Base-by-base conservation (phyloP, 2,888 invertebrate species). In the Pristionchus japonicus region DNA sequence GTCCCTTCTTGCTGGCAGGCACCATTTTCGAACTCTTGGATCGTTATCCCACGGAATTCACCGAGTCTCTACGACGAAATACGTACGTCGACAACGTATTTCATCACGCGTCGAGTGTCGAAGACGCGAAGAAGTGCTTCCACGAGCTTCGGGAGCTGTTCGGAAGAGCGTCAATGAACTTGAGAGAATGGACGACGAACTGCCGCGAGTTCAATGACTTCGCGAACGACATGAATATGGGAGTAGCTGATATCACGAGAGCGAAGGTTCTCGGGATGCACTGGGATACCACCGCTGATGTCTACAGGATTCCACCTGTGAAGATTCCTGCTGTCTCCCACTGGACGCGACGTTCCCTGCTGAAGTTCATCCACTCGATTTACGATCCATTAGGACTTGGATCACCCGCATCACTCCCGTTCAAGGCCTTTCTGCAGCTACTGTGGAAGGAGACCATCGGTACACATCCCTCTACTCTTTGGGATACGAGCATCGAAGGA, bases 71-170 rank as follows among this genome's bases (percentile, higher is more conserved):
- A 1, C 23, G n/a, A 20, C 37, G 77, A 13, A 87, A 89, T 31
- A 23, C 85, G 3, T 89, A 89, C 64, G 89, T 89, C 0, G 89
- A 89, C 70, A 89, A 89, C 27, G 47, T 34, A 1, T 64, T 37
- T 20, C 87, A 88, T 40, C 88, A 85, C 2, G 49, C 80, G 4
- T 3, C 15, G 11, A 88, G 80, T 23, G 67, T 34, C 7, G 85
- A 87, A 11, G 70, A 86, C 23, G 67, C 64, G 20, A 64, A 67
- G 27, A 23, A 31, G 15, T 57, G 27, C 9, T 67, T 88, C 49
- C 9, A 49, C 15, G 70, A 15, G 3, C 15, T 49, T 15, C 37
- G 86, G 3, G 67, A 86, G 27, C 43, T 86, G 27, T 86, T 86
- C 67, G 15, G n/a, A 3, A 64, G 9, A 1, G 86, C 86, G 1